Percentiles rank a stretch among this genome's conserved stretches.
Evolutionary conservation across 2,113 vertebrate genomes (phyloP).

Genomic region (Lamprotornis superbus): DNA sequence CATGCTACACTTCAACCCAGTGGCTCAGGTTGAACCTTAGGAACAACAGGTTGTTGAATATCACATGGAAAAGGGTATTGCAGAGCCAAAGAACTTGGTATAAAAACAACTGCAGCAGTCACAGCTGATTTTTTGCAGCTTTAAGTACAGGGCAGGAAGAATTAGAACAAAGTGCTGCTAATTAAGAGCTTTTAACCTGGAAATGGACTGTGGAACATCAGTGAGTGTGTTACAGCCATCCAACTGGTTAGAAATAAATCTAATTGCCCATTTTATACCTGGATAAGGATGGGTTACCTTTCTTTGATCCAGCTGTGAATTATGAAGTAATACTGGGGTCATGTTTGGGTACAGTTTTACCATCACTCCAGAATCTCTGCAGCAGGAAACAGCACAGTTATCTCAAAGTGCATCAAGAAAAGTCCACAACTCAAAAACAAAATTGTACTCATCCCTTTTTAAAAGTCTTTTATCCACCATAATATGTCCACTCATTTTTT

Average conservation of each 20-base stretch:
- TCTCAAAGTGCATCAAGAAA: background rate
- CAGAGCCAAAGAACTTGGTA: background rate
- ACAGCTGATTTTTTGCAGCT: background rate
- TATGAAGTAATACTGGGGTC: constrained; percentile 94
- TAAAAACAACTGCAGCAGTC: background rate
- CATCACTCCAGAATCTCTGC: constrained; percentile 94
- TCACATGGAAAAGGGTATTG: background rate
- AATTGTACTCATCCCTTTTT: background rate
- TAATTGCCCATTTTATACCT: background rate
- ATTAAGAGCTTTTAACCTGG: background rate
- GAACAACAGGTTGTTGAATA: background rate
- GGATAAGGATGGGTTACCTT: constrained; percentile 75
- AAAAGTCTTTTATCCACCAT: background rate
- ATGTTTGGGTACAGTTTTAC: constrained; percentile 97
- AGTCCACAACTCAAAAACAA: background rate
- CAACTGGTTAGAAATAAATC: background rate
- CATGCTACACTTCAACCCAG: background rate
- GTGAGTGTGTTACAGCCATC: background rate
- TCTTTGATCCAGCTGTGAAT: constrained; percentile 95
- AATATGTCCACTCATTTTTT: background rate
- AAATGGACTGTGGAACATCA: background rate
- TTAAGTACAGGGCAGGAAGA: background rate
- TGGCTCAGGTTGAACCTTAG: background rate
- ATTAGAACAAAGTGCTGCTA: background rate
- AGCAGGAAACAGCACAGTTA: constrained; percentile 1